phyloP scores from a whole-genome alignment of 1,140 invertebrate species.

The Globodera rostochiensis region DNA sequence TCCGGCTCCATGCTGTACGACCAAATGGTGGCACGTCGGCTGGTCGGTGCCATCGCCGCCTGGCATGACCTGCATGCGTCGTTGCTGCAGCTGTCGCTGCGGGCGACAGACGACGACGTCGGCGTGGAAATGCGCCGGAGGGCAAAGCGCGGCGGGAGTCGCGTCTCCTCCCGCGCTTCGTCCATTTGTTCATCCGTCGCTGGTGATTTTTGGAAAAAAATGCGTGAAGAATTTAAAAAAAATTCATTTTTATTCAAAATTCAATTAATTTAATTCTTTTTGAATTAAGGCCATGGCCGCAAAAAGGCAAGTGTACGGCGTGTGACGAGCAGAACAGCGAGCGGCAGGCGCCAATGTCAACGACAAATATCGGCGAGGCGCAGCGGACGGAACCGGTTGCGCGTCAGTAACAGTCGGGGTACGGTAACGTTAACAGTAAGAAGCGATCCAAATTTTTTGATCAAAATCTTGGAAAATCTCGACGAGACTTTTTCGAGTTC shows the following conservation, averaged over 20 bases:
- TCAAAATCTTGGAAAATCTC: too few relatives aligned
- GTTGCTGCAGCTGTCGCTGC: slow-evolving; percentile 54
- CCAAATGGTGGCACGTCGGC: slow-evolving; percentile 51
- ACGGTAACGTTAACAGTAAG: background rate
- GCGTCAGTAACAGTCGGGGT: background rate
- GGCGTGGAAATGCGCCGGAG: background rate
- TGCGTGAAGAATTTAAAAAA: too few relatives aligned
- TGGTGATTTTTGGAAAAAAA: background rate
- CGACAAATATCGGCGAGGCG: background rate
- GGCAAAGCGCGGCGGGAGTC: background rate
- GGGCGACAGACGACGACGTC: slow-evolving; percentile 10
- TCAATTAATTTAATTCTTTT: too few relatives aligned
- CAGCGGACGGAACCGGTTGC: background rate
- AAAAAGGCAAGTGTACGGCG: background rate
- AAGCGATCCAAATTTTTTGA: too few relatives aligned
- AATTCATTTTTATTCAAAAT: too few relatives aligned
- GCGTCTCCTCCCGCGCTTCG: background rate
- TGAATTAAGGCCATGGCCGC: too few relatives aligned
- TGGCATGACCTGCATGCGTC: slow-evolving; percentile 64
- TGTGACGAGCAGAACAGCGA: background rate
- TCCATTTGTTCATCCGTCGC: background rate
- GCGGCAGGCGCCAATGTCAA: background rate
- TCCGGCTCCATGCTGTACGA: slow-evolving; percentile 51
- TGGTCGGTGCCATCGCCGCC: slow-evolving; percentile 63
- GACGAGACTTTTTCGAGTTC: too few relatives aligned